Conservation (phyloP, 2,888 invertebrate species). For the Spodoptera picta region DNA sequence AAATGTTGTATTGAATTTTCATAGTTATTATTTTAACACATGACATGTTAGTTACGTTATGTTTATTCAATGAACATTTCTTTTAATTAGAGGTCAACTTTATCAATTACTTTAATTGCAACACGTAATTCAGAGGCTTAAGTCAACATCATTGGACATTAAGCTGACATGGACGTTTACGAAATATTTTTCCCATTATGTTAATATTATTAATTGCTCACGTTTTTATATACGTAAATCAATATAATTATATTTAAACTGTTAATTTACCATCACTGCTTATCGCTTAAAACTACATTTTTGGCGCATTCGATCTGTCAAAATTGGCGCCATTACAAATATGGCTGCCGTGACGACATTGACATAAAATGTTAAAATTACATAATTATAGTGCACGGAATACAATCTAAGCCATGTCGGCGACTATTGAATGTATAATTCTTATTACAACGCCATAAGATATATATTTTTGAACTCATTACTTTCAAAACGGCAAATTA, state of each 20-base stretch:
- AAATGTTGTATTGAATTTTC: no score
- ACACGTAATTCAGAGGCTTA: slow-evolving; percentile 18
- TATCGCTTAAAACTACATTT: slow-evolving; percentile 55
- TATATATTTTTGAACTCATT: slow-evolving; percentile 1
- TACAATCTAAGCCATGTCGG: slow-evolving; percentile 9
- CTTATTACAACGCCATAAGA: slow-evolving; percentile 8
- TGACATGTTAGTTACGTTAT: no score
- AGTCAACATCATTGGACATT: slow-evolving; percentile 28
- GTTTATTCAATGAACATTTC: not conserved
- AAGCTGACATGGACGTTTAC: slow-evolving; percentile 37
- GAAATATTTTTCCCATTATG: slow-evolving; percentile 29
- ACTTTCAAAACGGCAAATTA: slow-evolving; percentile 1
- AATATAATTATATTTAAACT: slow-evolving; percentile 53
- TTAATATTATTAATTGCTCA: slow-evolving; percentile 37
- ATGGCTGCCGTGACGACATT: slow-evolving; percentile 61
- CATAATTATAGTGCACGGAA: slow-evolving; percentile 53
- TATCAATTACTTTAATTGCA: slow-evolving; percentile 16
- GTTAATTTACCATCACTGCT: slow-evolving; percentile 56
- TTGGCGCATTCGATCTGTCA: slow-evolving; percentile 60
- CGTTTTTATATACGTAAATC: slow-evolving; percentile 49
- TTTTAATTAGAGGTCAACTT: slow-evolving; percentile 3
- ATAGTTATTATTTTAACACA: no score
- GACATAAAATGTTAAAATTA: slow-evolving; percentile 64
- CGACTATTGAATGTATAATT: not conserved
- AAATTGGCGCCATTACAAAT: slow-evolving; percentile 63